Evolutionary conservation across 2,888 invertebrate genomes (phyloP).

Genomic region (Eudasyphora cyanicolor): DNA sequence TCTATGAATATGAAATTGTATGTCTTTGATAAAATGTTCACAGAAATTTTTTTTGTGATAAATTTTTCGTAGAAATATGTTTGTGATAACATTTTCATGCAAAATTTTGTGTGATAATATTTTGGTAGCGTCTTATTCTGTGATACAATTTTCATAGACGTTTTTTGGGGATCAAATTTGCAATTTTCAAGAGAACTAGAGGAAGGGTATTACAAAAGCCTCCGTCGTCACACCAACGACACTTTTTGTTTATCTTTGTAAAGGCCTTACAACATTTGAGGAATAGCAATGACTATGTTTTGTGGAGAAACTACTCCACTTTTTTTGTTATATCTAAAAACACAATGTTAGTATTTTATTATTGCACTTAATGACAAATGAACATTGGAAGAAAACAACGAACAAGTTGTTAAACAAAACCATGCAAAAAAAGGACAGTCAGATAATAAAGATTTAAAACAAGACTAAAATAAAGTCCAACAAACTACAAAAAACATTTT

Average conservation of each 20-base stretch:
- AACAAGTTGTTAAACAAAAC: slow-evolving; percentile 11
- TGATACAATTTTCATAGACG: too few relatives aligned
- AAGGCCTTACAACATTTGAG: background rate
- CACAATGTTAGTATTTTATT: slow-evolving; percentile 23
- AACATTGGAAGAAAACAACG: slow-evolving; percentile 4
- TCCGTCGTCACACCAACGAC: background rate
- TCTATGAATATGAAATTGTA: too few relatives aligned
- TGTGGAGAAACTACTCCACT: too few relatives aligned
- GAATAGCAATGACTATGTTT: background rate
- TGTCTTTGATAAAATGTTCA: too few relatives aligned
- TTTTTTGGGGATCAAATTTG: background rate
- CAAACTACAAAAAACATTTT: slow-evolving; percentile 5
- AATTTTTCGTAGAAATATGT: too few relatives aligned
- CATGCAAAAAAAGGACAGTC: slow-evolving; percentile 20
- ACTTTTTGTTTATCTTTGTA: background rate
- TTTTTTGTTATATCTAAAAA: background rate
- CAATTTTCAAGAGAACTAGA: too few relatives aligned
- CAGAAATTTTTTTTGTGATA: too few relatives aligned
- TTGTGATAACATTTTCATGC: too few relatives aligned
- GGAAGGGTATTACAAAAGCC: background rate
- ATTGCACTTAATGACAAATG: slow-evolving; percentile 24
- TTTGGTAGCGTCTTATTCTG: too few relatives aligned
- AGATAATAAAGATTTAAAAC: background rate
- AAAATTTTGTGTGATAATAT: too few relatives aligned
- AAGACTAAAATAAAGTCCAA: slow-evolving; percentile 36